These are phyloP conservation scores for Fringilla coelebs DNA, from an alignment of 2,797 vertebrate species.

Conservation along the genomic window DNA sequence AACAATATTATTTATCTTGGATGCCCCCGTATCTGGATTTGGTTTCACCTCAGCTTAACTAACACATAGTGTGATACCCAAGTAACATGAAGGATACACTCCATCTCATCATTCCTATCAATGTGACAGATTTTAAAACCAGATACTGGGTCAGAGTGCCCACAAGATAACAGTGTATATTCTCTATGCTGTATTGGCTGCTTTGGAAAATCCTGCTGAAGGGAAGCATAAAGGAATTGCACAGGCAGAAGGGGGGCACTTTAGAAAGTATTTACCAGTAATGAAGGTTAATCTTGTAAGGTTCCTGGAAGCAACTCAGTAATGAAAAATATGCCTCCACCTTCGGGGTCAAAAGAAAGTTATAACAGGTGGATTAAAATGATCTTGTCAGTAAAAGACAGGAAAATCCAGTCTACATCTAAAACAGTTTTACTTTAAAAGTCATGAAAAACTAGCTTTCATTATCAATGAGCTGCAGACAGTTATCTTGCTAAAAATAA, in stretches of 20 bases:
- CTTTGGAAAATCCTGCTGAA: not conserved
- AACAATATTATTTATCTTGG: not conserved
- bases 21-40: not conserved
- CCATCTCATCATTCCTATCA: not conserved
- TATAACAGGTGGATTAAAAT: conserved; percentile 26
- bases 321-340: conserved; percentile 8
- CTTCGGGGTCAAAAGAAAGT: conserved; percentile 4
- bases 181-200: not conserved
- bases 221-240: not conserved
- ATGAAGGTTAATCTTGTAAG: not conserved
- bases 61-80: not conserved
- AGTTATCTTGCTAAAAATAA: not conserved
- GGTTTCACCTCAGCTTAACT: not conserved
- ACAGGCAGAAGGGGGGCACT: not conserved
- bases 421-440: not conserved
- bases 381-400: not conserved
- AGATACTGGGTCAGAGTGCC: not conserved
- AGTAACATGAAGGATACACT: not conserved
- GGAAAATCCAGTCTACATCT: not conserved
- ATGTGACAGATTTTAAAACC: not conserved
- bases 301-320: conserved; percentile 1
- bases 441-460: not conserved
- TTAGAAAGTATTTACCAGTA: not conserved
- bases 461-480: not conserved
- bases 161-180: not conserved